Evolutionary conservation across 1,140 invertebrate species (phyloP), one percentile per base, ranked within the genome.

Genomic region (Planococcus citri): DNA sequence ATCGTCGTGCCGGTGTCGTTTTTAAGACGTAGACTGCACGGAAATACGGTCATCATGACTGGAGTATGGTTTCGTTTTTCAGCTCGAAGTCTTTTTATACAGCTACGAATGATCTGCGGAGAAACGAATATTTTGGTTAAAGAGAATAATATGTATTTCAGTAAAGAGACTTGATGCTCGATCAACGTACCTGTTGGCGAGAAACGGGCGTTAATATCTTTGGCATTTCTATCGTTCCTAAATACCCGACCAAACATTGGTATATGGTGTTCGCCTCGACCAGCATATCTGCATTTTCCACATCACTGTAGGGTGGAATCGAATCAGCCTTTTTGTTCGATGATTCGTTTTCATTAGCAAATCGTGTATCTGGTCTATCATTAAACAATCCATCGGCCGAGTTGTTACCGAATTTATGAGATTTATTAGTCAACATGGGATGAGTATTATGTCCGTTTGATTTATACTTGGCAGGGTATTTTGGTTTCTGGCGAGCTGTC

Each of bases 181-280:
- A 29, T 37, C 1, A 51, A 68, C 68, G 69, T 74, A 82, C 78
- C 76, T 87, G 86, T 58, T 89, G 82, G 75, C 89, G 86, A 8
- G 87, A 87, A 64, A 85, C 87, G 0, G 89, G 84, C 68, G 88
- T 85, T 51, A 90, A 80, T 75, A 94, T 89, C 77, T 90, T 88
- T 0, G 94, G 94, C 82, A 95, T 95, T 79, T 97, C 94, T 68
- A 97, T 95, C 0, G 94, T 95, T 3, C 95, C 94, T 64, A 97
- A 82, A 78, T 97, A 97, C 0, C 94, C 94, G 1, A 97, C 91
- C 17, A 97, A 85, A 0, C 90, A 90, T 72, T 89, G 85, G 74
- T 90, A 90, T 27, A 37, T 64, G 60, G 58, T 69, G 69, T 27
- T 69, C 1, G 29, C 21, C 29, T 77, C 73, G 67, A 79, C 80